Percentiles rank a stretch among this genome's conserved stretches.
Conservation (phyloP, 2,797 vertebrate species). For the Spea hammondii region DNA sequence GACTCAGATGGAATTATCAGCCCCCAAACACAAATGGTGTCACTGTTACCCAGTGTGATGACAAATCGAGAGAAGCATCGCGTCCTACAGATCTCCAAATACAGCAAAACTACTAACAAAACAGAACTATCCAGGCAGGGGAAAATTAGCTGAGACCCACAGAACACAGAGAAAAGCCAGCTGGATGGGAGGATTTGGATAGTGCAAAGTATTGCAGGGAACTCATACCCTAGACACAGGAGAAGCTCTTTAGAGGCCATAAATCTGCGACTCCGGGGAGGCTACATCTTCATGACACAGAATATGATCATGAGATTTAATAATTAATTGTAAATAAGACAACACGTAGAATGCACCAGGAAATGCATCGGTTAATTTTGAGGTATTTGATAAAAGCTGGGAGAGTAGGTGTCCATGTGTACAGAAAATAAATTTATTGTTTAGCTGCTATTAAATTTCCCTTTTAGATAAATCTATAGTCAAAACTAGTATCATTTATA, state of each 20-base stretch:
- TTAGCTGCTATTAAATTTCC: too few relatives aligned
- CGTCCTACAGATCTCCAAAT: conserved; percentile 8
- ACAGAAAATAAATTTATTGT: too few relatives aligned
- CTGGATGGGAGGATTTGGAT: conserved; percentile 4
- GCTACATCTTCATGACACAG: too few relatives aligned
- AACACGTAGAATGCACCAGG: too few relatives aligned
- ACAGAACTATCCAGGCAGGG: conserved; percentile 46
- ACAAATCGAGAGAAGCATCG: conserved; percentile 32
- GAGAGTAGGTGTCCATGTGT: too few relatives aligned
- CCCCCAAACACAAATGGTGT: not conserved
- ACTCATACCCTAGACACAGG: not conserved
- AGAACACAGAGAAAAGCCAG: conserved; percentile 34
- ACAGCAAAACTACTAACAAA: conserved; percentile 41
- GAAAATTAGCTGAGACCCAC: conserved; percentile 41
- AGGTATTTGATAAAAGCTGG: too few relatives aligned
- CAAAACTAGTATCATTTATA: too few relatives aligned
- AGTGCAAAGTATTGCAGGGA: conserved; percentile 10
- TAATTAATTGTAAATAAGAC: too few relatives aligned
- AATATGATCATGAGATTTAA: too few relatives aligned
- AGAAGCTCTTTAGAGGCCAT: not conserved
- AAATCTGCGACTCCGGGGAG: not conserved
- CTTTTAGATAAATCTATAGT: too few relatives aligned
- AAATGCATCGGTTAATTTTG: too few relatives aligned
- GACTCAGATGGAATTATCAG: conserved; percentile 11
- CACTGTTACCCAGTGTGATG: not conserved